Evolutionary conservation across 1,140 invertebrate species (phyloP).

Genomic region (Bombus ignitus): DNA sequence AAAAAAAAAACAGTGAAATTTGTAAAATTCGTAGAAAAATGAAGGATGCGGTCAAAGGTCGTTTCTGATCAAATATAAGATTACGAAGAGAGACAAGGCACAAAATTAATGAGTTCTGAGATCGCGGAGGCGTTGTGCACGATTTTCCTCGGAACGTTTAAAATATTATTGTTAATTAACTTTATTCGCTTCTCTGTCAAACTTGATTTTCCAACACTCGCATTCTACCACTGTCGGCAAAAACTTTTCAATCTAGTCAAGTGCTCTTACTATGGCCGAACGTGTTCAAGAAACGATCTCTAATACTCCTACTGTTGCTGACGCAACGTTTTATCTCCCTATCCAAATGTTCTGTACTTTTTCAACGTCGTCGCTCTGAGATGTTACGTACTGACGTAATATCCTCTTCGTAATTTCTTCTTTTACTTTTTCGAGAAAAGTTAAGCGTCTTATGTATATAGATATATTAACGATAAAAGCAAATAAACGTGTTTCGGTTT

Average conservation of each 20-base stretch:
- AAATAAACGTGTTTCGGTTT: neutral
- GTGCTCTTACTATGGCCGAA: neutral
- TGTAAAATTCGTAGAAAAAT: neutral
- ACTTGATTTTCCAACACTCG: neutral
- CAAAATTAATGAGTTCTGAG: no score
- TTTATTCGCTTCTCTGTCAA: neutral
- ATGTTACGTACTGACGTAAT: neutral
- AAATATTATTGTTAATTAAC: neutral
- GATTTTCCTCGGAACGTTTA: no score
- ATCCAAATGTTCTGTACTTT: neutral
- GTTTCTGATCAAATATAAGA: neutral
- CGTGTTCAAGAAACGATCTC: neutral
- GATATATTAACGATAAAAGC: no score
- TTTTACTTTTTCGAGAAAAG: neutral
- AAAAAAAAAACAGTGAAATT: neutral
- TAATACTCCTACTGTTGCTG: neutral
- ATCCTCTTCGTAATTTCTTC: neutral
- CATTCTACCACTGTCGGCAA: neutral
- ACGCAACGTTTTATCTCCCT: neutral
- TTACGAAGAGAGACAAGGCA: neutral
- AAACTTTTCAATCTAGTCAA: conserved; percentile 7
- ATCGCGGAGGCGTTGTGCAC: neutral
- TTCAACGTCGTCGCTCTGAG: neutral
- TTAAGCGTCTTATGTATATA: neutral
- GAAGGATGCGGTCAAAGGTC: neutral